These are phyloP conservation scores for Zelostemma sp. DNA, from an alignment of 1,140 invertebrate genomes.

Conservation along the genomic window DNA sequence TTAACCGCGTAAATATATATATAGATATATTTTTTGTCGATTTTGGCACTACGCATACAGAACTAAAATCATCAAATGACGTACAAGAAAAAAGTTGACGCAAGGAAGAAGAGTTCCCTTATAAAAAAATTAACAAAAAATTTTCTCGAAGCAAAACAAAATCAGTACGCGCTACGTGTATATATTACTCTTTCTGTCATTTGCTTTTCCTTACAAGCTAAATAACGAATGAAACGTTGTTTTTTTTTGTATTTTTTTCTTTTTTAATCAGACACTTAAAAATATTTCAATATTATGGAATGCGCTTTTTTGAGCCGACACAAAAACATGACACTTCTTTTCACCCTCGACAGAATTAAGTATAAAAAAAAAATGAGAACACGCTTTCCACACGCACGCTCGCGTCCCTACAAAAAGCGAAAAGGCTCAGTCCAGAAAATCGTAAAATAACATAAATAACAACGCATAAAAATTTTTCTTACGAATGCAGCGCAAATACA, in stretches of 20 bases:
- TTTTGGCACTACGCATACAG: conserved; percentile 44
- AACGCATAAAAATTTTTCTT: conserved; percentile 6
- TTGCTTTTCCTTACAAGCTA: conserved; percentile 21
- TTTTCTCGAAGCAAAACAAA: conserved; percentile 32
- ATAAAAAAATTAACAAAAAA: conserved; percentile 17
- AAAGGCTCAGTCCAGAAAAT: conserved; percentile 6
- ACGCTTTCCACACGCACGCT: not conserved
- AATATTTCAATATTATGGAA: conserved; percentile 43
- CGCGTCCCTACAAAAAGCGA: not conserved
- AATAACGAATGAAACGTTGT: conserved; percentile 32
- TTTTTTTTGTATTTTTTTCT: conserved; percentile 22
- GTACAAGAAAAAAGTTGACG: conserved; percentile 29
- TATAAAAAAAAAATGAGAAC: conserved; percentile 2
- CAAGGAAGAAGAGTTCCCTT: conserved; percentile 33
- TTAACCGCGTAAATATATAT: conserved; percentile 33
- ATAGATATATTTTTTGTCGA: conserved; percentile 3
- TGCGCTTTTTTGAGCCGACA: conserved; percentile 41
- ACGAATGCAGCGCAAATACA: conserved; percentile 14
- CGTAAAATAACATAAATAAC: not conserved
- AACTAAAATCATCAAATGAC: conserved; percentile 23
- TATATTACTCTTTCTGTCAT: conserved; percentile 19
- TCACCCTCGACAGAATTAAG: not conserved
- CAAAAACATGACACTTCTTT: conserved; percentile 3
- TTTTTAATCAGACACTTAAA: conserved; percentile 13
- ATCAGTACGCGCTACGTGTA: conserved; percentile 22